Evolutionary conservation across 2,888 invertebrate species (phyloP).

Genomic region (Eupeodes latifasciatus): DNA sequence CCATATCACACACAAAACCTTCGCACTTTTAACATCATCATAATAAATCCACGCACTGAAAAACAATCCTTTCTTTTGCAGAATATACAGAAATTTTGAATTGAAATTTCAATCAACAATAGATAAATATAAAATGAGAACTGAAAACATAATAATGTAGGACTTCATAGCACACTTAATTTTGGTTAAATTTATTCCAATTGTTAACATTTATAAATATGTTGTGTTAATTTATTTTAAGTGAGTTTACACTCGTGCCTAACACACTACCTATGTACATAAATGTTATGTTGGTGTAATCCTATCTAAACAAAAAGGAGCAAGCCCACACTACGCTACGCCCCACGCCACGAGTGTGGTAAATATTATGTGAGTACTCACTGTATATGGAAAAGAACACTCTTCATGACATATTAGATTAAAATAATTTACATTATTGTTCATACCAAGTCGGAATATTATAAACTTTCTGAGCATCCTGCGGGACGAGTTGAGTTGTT

Average conservation of each 20-base stretch:
- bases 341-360: not conserved
- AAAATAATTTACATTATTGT: slow-evolving; percentile 38
- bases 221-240: slow-evolving; percentile 19
- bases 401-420: slow-evolving; percentile 20
- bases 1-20: not conserved
- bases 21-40: too few relatives aligned
- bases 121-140: not conserved
- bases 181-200: slow-evolving; percentile 26
- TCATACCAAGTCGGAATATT: slow-evolving; percentile 9
- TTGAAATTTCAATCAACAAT: slow-evolving; percentile 12
- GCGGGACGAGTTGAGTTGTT: not conserved
- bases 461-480: not conserved
- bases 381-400: slow-evolving; percentile 1
- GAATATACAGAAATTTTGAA: not conserved
- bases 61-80: not conserved
- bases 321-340: not conserved
- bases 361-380: not conserved
- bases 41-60: not conserved
- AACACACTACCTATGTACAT: too few relatives aligned
- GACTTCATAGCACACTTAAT: slow-evolving; percentile 23
- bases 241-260: not conserved
- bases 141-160: too few relatives aligned
- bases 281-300: not conserved
- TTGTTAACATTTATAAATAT: not conserved
- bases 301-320: not conserved